Evolutionary conservation across 2,888 invertebrate species (phyloP).

Genomic region (Cactoblastis cactorum): DNA sequence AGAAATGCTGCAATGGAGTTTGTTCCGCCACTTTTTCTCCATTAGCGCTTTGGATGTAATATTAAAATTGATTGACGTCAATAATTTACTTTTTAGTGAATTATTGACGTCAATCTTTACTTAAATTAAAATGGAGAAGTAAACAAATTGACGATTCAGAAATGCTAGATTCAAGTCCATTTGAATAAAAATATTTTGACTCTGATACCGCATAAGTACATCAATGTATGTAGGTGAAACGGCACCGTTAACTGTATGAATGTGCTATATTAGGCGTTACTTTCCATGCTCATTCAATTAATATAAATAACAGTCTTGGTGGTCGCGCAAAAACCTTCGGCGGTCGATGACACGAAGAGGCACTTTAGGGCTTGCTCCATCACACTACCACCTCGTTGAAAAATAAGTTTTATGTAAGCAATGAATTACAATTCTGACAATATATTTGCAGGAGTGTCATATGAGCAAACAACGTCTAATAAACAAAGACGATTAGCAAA

Average conservation of each 20-base stretch:
- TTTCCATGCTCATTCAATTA: slow-evolving; percentile 73
- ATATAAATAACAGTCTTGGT: slow-evolving; percentile 66
- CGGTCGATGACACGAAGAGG: slow-evolving; percentile 71
- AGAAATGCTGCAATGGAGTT: no score
- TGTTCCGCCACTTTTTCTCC: no score
- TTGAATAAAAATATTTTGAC: neutral
- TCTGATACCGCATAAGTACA: neutral
- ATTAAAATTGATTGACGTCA: no score
- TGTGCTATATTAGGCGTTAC: slow-evolving; percentile 30
- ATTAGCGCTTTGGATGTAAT: no score
- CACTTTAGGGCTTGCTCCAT: slow-evolving; percentile 72
- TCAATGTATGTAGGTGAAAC: slow-evolving; percentile 4
- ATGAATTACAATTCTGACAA: slow-evolving; percentile 14
- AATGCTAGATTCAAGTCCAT: neutral
- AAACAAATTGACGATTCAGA: no score
- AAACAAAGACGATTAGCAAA: no score
- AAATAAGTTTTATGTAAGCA: slow-evolving; percentile 45
- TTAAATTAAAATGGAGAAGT: no score
- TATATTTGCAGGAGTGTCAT: neutral
- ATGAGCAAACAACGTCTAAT: no score
- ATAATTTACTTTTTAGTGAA: no score
- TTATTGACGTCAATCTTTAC: no score
- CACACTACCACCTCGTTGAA: slow-evolving; percentile 54
- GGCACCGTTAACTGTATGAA: slow-evolving; percentile 20
- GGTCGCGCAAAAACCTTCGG: slow-evolving; percentile 67